Percentiles rank a stretch among this genome's conserved stretches.
These are phyloP conservation scores for Acrocephalus arundinaceus DNA, from an alignment of 2,113 vertebrate species.

Conservation along the genomic window DNA sequence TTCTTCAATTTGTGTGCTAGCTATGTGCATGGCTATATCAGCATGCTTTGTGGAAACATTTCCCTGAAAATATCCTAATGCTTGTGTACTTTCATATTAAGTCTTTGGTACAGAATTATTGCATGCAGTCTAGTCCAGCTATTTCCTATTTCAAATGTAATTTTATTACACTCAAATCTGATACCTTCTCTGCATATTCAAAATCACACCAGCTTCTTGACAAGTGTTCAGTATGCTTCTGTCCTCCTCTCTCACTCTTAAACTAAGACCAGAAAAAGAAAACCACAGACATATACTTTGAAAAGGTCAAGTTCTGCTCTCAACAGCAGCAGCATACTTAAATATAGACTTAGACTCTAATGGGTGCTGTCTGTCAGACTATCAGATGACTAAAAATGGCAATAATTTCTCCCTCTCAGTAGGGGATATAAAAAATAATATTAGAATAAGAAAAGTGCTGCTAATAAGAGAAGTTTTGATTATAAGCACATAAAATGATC, in stretches of 20 bases:
- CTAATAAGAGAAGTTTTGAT: not conserved
- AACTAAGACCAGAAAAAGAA: not conserved
- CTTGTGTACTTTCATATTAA: not conserved
- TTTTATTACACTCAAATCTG: not conserved
- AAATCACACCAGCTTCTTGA: not conserved
- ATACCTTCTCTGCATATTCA: not conserved
- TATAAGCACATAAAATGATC: not conserved
- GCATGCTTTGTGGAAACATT: not conserved
- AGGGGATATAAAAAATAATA: not conserved
- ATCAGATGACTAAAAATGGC: not conserved
- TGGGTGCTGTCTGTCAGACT: not conserved
- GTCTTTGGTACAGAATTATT: not conserved
- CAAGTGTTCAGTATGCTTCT: not conserved
- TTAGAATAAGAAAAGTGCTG: not conserved
- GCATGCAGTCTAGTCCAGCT: not conserved
- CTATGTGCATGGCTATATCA: not conserved
- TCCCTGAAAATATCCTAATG: not conserved
- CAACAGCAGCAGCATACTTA: not conserved
- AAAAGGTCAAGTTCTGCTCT: constrained; percentile 25
- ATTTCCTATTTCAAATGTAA: not conserved
- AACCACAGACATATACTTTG: not conserved
- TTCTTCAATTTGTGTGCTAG: not conserved
- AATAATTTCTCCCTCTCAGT: not conserved
- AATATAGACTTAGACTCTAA: not conserved
- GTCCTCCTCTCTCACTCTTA: not conserved